Conservation (phyloP, 2,888 invertebrate species). For the Carcina quercana region DNA sequence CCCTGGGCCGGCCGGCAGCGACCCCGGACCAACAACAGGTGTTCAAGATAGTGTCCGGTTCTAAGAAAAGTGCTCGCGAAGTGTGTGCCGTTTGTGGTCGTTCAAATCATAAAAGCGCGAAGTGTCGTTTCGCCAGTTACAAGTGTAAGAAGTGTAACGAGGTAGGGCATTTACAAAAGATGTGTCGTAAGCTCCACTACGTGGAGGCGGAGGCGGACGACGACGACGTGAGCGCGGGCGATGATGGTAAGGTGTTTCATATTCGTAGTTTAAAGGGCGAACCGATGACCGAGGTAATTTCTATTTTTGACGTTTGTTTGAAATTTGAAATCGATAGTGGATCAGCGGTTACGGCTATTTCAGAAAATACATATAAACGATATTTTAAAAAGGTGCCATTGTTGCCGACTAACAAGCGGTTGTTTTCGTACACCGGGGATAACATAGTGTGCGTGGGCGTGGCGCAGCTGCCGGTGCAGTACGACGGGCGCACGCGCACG, state of each 20-base stretch:
- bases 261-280: conserved; percentile 9
- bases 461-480: conserved; percentile 8
- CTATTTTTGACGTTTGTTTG: background rate
- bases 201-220: conserved; percentile 1
- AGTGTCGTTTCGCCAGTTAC: conserved; percentile 12
- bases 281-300: conserved; percentile 10
- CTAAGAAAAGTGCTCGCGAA: background rate
- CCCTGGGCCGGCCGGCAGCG: background rate
- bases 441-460: conserved; percentile 13
- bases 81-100: conserved; percentile 10
- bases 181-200: conserved; percentile 10
- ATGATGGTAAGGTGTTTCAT: conserved; percentile 8
- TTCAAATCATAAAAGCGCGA: conserved; percentile 6
- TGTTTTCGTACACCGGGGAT: conserved; percentile 14
- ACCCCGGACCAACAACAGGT: background rate
- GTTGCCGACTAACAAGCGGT: conserved; percentile 8
- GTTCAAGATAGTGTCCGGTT: background rate
- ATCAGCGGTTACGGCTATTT: conserved; percentile 17
- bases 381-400: conserved; percentile 16
- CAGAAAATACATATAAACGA: conserved; percentile 7
- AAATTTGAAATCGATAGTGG: conserved; percentile 15
- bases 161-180: conserved; percentile 13
- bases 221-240: conserved; percentile 5
- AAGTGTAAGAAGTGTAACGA: conserved; percentile 14
- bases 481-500: conserved; percentile 5